Base-by-base conservation (phyloP, 2,113 vertebrate genomes). In the Marmota flaviventris region DNA sequence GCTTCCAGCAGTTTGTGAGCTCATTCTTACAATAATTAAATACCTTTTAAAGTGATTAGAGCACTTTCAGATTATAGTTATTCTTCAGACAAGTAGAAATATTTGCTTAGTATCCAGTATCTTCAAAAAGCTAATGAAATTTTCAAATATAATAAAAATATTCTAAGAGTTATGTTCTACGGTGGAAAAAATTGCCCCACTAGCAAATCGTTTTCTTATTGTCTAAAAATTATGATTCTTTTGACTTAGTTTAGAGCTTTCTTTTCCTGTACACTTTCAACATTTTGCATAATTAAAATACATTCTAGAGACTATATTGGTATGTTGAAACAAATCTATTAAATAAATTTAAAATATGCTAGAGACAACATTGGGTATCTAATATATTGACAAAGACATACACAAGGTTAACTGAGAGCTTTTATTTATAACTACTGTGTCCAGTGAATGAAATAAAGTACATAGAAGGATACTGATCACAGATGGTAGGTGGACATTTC, bases 21-120 rank as follows among this genome's bases (percentile, higher is more conserved):
- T 85, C 87, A 95, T 95, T 97, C 85, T 93, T 69, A 72, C 29
- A 89, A 97, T 93, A 97, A 97, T 97, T 97, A 98, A 98, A 97
- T 95, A 97, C 51, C 89, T 96, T 97, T 96, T 92, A 93, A 96
- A 91, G 56, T 92, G 84, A 92, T 96, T 93, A 95, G 97, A 89
- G n/a, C 76, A 78, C 86, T 91, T 97, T 73, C 72, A 78, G 56
- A 93, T 92, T 91, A 96, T 29, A 96, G 87, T 48, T 96, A 58
- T 89, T 96, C 69, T 89, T 97, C 78, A 93, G 56, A 96, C 29
- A 85, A 95, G 70, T 51, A 75, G 73, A 98, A 63, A 91, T 96
- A 95, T 96, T 97, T 97, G 48, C 63, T 85, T 32, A 76, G 85
- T 89, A 91, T 70, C n/a, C 27, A 91, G 48, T 85, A 78, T 82